These are phyloP conservation scores for Amniataba percoides DNA, from an alignment of 2,797 vertebrate species.

Conservation along the genomic window DNA sequence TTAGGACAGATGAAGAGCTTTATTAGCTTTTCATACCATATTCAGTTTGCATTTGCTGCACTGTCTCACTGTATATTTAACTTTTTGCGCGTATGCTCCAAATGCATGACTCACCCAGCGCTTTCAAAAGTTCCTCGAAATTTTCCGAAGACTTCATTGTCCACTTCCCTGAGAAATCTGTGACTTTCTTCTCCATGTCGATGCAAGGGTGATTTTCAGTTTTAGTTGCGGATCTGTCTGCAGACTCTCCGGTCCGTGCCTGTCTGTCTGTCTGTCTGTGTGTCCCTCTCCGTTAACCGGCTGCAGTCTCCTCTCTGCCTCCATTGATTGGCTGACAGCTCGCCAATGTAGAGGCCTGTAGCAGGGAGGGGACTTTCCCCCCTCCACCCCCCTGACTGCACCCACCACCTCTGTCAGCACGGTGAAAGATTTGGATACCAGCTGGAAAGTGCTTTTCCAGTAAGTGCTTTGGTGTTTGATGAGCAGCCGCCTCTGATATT, in stretches of 20 bases:
- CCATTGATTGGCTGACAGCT: constrained; percentile 71
- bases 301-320: constrained; percentile 52
- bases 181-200: constrained; percentile 77
- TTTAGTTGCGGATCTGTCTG: constrained; percentile 11
- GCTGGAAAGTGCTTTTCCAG: constrained; percentile 73
- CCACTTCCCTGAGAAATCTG: constrained; percentile 94
- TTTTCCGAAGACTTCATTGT: constrained; percentile 93
- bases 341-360: constrained; percentile 45
- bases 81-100: not conserved
- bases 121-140: constrained; percentile 94
- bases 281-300: constrained; percentile 37
- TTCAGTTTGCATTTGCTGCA: too few species aligned
- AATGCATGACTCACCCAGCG: constrained; percentile 86
- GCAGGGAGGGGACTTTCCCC: constrained; percentile 59
- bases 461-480: constrained; percentile 64
- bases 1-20: not conserved
- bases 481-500: constrained; percentile 21
- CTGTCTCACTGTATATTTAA: too few species aligned
- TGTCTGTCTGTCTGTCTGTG: constrained; percentile 26
- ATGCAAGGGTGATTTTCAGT: not conserved
- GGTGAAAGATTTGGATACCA: constrained; percentile 78
- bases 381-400: constrained; percentile 18
- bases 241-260: constrained; percentile 21
- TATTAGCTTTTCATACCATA: not conserved
- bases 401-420: constrained; percentile 67